Conservation (phyloP, 53 echinoderm and acorn worm genomes). For the Echinometra lucunter region DNA sequence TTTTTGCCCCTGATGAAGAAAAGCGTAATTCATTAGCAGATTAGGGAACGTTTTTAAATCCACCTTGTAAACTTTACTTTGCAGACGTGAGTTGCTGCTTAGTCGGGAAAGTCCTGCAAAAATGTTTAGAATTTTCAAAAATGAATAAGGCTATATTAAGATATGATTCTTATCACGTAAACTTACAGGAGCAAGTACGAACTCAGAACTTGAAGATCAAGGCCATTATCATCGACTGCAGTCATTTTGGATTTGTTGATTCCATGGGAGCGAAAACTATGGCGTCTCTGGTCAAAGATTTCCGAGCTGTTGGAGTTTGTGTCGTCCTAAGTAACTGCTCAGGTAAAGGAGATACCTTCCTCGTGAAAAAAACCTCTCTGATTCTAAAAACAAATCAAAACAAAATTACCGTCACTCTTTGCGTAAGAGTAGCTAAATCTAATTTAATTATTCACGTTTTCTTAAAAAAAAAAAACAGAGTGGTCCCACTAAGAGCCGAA, state of each 20-base stretch:
- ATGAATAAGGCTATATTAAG: not conserved
- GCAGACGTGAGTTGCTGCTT: no score
- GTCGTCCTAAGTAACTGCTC: constrained; percentile 48
- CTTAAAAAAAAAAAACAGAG: no score
- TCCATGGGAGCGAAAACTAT: constrained; percentile 68
- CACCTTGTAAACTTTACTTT: no score
- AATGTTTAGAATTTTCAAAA: not conserved
- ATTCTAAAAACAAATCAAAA: not conserved
- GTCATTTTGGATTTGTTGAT: constrained; percentile 67
- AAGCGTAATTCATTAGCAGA: no score
- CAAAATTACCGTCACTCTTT: not conserved
- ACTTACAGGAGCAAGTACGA: constrained; percentile 24
- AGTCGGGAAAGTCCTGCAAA: no score
- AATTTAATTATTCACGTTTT: no score
- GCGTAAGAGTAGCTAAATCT: not conserved
- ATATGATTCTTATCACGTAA: not conserved
- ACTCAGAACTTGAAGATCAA: constrained; percentile 37
- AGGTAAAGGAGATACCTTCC: not conserved
- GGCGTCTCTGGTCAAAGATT: constrained; percentile 57
- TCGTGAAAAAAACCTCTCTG: no score
- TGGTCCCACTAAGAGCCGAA: no score
- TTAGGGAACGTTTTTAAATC: no score
- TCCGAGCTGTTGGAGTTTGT: constrained; percentile 37
- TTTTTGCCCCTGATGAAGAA: no score
- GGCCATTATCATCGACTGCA: constrained; percentile 70